phyloP scores from a whole-genome alignment of 1,140 invertebrate genomes.

The Zaprionus inermis region DNA sequence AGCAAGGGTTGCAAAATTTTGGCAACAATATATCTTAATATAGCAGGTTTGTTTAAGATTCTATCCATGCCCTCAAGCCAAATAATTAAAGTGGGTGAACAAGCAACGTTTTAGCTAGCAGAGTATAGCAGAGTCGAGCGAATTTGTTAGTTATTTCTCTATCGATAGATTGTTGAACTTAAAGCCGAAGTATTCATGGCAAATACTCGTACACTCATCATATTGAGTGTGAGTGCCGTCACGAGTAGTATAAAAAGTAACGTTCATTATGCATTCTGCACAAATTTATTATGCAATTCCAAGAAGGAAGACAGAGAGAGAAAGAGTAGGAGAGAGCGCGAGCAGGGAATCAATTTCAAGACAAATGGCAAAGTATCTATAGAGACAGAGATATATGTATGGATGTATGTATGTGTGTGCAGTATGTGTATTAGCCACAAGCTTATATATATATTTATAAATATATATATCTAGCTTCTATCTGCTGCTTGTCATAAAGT shows the following conservation, averaged over 20 bases:
- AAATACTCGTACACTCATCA: constrained; percentile 3
- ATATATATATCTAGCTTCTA: neutral
- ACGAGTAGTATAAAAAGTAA: neutral
- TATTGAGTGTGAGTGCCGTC: neutral
- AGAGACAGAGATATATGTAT: neutral
- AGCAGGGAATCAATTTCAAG: constrained; percentile 65
- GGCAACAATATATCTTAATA: neutral
- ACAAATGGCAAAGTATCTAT: constrained; percentile 4
- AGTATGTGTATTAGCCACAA: neutral
- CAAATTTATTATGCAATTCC: constrained; percentile 74
- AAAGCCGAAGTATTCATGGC: neutral
- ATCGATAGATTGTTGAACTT: neutral
- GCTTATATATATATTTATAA: no score
- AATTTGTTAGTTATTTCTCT: neutral
- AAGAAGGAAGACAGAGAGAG: neutral
- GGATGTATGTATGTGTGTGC: constrained; percentile 1
- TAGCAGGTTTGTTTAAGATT: neutral
- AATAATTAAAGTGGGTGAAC: no score
- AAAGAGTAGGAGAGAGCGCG: neutral
- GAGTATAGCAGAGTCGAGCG: neutral
- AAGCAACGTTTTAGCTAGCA: no score
- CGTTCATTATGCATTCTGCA: constrained; percentile 65
- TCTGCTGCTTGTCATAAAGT: constrained; percentile 62
- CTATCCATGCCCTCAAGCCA: neutral
- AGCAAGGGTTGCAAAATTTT: neutral